These are phyloP conservation scores for Myripristis jacobus DNA, from an alignment of 2,797 vertebrate species.

Conservation along the genomic window DNA sequence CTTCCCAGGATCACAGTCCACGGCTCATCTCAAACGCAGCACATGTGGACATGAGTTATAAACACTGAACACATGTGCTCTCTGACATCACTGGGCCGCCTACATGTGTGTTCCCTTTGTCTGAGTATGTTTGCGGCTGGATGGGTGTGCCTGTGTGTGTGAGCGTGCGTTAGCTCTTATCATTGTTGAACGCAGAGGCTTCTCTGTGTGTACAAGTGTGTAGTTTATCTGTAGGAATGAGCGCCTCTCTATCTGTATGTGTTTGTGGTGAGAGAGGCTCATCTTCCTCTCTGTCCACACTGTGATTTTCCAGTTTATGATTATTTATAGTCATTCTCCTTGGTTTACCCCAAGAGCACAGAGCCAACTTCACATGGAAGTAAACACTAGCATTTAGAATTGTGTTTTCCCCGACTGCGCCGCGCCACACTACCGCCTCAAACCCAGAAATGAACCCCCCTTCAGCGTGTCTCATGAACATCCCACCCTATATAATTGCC, in stretches of 20 bases:
- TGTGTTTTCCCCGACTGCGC: constrained; percentile 13
- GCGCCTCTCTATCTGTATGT: constrained; percentile 41
- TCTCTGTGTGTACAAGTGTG: constrained; percentile 28
- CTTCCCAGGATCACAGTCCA: constrained; percentile 64
- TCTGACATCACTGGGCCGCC: constrained; percentile 67
- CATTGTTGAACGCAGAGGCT: constrained; percentile 6
- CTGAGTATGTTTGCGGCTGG: constrained; percentile 32
- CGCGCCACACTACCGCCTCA: background rate
- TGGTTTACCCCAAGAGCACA: constrained; percentile 56
- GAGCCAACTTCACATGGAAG: constrained; percentile 50
- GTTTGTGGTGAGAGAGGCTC: constrained; percentile 61
- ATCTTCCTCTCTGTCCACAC: constrained; percentile 54
- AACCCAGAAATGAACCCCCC: constrained; percentile 44
- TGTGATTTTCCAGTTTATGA: constrained; percentile 70
- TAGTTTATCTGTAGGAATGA: constrained; percentile 19
- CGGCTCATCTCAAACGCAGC: constrained; percentile 65
- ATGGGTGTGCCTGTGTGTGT: constrained; percentile 26
- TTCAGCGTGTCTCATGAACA: constrained; percentile 31
- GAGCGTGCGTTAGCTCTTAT: constrained; percentile 32
- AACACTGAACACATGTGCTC: constrained; percentile 75
- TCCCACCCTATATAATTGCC: constrained; percentile 55
- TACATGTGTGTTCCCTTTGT: constrained; percentile 69
- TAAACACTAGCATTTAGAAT: constrained; percentile 53
- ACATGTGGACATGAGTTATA: constrained; percentile 69
- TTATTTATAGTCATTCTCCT: constrained; percentile 73